phyloP scores from a whole-genome alignment of 2,797 vertebrate species.

The Lophius americanus region DNA sequence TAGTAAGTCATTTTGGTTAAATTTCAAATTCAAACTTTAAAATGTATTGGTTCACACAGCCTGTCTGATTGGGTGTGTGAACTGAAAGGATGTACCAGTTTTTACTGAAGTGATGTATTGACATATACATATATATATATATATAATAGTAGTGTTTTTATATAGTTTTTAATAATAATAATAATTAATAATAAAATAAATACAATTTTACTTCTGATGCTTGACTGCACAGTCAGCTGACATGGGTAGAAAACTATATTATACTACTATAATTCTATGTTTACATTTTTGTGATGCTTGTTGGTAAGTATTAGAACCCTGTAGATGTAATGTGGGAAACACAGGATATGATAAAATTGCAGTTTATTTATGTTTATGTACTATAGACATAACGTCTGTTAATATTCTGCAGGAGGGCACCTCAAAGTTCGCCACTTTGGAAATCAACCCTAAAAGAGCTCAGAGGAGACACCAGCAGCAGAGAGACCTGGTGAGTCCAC shows the following conservation, averaged over 20 bases:
- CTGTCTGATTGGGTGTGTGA: not conserved
- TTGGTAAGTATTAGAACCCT: not conserved
- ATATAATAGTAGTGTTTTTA: too few species aligned
- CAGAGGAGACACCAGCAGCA: slow-evolving; percentile 94
- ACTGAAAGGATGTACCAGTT: not conserved
- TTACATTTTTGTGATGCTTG: not conserved
- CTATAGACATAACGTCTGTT: not conserved
- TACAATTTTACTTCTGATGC: not conserved
- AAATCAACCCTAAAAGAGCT: slow-evolving; percentile 93
- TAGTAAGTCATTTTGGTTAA: too few species aligned
- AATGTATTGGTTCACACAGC: too few species aligned
- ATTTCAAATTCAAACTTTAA: too few species aligned
- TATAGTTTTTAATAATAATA: too few species aligned
- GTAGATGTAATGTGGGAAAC: not conserved
- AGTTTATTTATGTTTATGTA: not conserved
- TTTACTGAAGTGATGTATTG: too few species aligned
- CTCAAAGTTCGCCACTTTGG: slow-evolving; percentile 95
- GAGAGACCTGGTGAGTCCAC: slow-evolving; percentile 87
- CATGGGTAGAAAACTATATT: not conserved
- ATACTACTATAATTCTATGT: not conserved
- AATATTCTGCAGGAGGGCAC: slow-evolving; percentile 88
- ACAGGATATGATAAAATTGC: too few species aligned
- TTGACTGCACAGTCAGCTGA: not conserved
- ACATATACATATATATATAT: too few species aligned
- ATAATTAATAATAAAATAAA: too few species aligned